Base-by-base conservation (phyloP, 2,113 vertebrate species). In the Cavia aperea region DNA sequence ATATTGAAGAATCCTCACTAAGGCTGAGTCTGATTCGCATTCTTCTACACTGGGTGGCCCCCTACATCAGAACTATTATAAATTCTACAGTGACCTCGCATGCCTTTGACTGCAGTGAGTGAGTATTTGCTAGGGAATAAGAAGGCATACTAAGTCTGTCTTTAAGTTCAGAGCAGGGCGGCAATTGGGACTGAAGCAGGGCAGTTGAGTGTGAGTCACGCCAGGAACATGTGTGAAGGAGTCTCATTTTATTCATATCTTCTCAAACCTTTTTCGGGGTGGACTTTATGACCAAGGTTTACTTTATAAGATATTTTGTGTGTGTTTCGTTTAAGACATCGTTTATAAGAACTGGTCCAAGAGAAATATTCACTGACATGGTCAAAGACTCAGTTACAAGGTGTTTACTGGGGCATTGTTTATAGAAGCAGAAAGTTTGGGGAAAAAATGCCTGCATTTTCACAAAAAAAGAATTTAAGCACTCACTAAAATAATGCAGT, bases 201-300 rank as follows among this genome's bases (percentile, higher is more conserved):
- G 29, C 24, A 81, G 2, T 81, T 9, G 65, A 29, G 26, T 62
- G 33, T n/a, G 65, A 46, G 16, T 56, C 54, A 33, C 23, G n/a
- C 23, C 13, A 88, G 65, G 36, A 54, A 29, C 51, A 9, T 0
- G 0, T 19, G 9, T 56, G 89, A 87, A 31, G 58, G 62, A 58
- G 62, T 36, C 46, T 85, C 56, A 23, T 91, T 84, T 79, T 88
- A 56, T 84, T 84, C 58, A n/a, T 51, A 13, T 58, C 62, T 77
- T 93, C 54, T 91, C 16, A 58, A 43, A 46, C 70, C 82, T 79
- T 85, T 94, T 90, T 85, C 24, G 70, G 63, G 33, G 16, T 78
- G 21, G 62, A 24, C 43, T 87, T 90, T 54, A 73, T 86, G n/a
- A 77, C 24, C 65, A 83, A 77, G 10, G 31, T 88, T 84, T 46